Evolutionary conservation across 1,140 invertebrate genomes (phyloP).

Genomic region (Atta colombica): DNA sequence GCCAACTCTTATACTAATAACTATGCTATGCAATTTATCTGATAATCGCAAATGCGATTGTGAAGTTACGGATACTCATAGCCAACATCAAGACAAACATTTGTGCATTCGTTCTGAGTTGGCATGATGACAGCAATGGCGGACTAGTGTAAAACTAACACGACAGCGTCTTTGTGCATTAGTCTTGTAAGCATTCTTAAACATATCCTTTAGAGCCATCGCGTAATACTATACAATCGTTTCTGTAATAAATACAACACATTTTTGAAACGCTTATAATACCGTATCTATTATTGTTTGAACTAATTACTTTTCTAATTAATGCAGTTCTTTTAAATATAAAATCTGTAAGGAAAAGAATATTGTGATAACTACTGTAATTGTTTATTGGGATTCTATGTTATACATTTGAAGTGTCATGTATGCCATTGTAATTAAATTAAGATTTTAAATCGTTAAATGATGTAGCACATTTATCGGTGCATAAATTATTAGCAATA

Average conservation of each 20-base stretch:
- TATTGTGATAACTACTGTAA: background rate
- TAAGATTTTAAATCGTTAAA: background rate
- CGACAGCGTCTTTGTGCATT: slow-evolving; percentile 14
- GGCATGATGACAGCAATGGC: slow-evolving; percentile 8
- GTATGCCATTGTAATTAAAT: background rate
- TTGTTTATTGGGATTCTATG: background rate
- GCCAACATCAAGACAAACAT: background rate
- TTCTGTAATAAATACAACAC: background rate
- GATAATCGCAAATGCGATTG: background rate
- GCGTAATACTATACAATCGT: background rate
- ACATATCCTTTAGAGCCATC: background rate
- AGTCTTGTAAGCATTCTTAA: slow-evolving; percentile 3
- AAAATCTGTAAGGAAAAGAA: background rate
- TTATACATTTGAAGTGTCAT: background rate
- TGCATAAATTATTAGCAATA: background rate
- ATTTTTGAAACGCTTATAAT: background rate
- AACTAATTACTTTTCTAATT: slow-evolving; percentile 2
- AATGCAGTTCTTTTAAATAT: background rate
- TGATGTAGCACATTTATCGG: background rate
- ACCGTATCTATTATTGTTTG: background rate
- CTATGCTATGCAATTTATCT: background rate
- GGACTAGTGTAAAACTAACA: slow-evolving; percentile 26
- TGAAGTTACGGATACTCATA: background rate
- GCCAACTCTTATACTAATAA: background rate
- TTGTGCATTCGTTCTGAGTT: slow-evolving; percentile 4